Evolutionary conservation across 2,797 vertebrate species (phyloP), one percentile per base, ranked within the genome.

Genomic region (Scleropages formosus): DNA sequence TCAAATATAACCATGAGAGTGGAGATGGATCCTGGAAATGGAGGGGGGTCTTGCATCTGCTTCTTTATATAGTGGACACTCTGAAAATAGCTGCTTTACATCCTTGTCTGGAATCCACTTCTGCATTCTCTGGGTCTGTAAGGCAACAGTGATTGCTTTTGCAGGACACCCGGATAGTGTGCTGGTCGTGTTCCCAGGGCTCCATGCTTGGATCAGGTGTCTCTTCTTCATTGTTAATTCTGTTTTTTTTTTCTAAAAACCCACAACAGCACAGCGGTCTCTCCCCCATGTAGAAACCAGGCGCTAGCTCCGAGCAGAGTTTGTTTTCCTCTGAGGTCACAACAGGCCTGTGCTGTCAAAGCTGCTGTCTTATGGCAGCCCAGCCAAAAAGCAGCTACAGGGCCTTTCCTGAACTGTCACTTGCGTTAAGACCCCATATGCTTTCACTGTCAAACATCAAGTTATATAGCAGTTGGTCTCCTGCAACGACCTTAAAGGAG

Each of bases 71-170:
- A 71, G 76, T 66, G 11, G 13, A 13, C 26, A 44, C 26, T 64
- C 24, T 51, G 68, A 76, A 76, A 76, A 71, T 63, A 71, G 60
- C 39, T 53, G 26, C 24, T 76, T 61, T 61, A 76, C 49, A 18
- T 62, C n/a, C 56, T 51, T 47, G 60, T 70, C 67, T 76, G 58
- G 44, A 60, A 71, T 63, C 63, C 47, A 16, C 18, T n/a, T 44
- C 58, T 61, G 46, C 13, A 46, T 56, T 71, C 24, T 51, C 22
- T 2, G 26, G 60, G 11, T 49, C 22, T 12, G n/a, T 53, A 68
- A 70, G 51, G 24, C 66, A 62, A 39, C 67, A 69, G 22, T 63
- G 46, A 76, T 76, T 53, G 59, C 60, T 51, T 71, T 76, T 63
- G 59, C 67, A 71, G 75, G 47, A 53, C 18, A 6, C 13, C 68